These are phyloP conservation scores for Drosophila quadrilineata DNA, from an alignment of 1,140 invertebrate species.

Conservation along the genomic window DNA sequence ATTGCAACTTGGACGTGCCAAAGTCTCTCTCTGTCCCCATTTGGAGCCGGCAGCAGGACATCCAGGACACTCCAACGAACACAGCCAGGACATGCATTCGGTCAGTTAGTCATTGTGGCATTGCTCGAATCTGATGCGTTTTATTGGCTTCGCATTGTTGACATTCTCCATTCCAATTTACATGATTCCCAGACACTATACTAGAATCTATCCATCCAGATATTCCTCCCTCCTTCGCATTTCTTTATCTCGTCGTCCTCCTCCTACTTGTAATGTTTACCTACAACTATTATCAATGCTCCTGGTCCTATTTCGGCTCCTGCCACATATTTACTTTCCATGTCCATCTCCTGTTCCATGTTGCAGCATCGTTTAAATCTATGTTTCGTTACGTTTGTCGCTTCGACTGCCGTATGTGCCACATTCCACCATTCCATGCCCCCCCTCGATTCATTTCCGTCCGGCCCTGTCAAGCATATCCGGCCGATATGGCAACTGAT, in stretches of 20 bases:
- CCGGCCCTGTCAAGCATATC: slow-evolving; percentile 55
- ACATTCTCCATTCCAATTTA: slow-evolving; percentile 13
- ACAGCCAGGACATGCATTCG: slow-evolving; percentile 1
- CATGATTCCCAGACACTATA: no score
- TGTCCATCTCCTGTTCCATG: background rate
- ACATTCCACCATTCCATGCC: slow-evolving; percentile 36
- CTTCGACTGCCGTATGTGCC: background rate
- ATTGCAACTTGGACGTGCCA: slow-evolving; percentile 39
- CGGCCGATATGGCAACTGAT: slow-evolving; percentile 69
- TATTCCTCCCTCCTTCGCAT: background rate
- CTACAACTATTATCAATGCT: background rate
- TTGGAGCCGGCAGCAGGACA: no score
- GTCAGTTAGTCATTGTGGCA: background rate
- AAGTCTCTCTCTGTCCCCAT: background rate
- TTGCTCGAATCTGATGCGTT: slow-evolving; percentile 37
- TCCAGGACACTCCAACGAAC: background rate
- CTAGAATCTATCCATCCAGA: no score
- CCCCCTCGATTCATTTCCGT: slow-evolving; percentile 62
- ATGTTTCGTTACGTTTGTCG: background rate
- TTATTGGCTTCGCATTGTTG: slow-evolving; percentile 41
- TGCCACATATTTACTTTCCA: background rate
- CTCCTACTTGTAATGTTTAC: background rate
- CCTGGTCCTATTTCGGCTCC: background rate
- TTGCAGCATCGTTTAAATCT: slow-evolving; percentile 2
- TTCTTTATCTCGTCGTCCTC: background rate